Evolutionary conservation across 2,888 invertebrate genomes (phyloP).

Genomic region (Anthrax anthrax): DNA sequence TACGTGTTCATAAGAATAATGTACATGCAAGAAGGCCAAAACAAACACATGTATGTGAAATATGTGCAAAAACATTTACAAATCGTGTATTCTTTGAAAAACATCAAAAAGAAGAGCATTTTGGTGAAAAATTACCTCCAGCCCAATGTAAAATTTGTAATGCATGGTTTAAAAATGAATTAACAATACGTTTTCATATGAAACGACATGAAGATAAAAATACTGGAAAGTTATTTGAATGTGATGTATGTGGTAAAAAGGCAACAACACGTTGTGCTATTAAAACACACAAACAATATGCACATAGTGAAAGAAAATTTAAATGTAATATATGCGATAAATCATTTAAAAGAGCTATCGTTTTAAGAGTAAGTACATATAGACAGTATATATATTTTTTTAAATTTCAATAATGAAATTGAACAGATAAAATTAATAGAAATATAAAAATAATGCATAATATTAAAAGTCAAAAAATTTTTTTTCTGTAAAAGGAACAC

Average conservation of each 20-base stretch:
- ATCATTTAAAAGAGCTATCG: constrained; percentile 15
- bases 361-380: constrained; percentile 7
- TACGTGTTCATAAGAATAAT: constrained; percentile 11
- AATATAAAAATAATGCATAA: too few relatives aligned
- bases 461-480: too few relatives aligned
- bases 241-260: constrained; percentile 15
- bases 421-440: too few relatives aligned
- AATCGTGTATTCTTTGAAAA: constrained; percentile 14
- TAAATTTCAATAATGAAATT: too few relatives aligned
- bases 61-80: constrained; percentile 14
- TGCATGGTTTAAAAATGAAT: constrained; percentile 16
- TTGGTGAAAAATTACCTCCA: constrained; percentile 12
- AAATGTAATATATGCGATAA: constrained; percentile 16
- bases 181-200: constrained; percentile 14
- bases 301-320: constrained; percentile 14
- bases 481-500: constrained; percentile 22
- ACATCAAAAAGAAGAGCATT: constrained; percentile 13
- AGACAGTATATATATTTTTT: too few relatives aligned
- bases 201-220: constrained; percentile 13
- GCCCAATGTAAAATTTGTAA: constrained; percentile 14
- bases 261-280: constrained; percentile 15
- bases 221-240: constrained; percentile 10
- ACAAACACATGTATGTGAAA: constrained; percentile 13
- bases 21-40: constrained; percentile 11
- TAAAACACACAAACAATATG: constrained; percentile 16